Percentiles rank a stretch among this genome's conserved stretches.
Conservation (phyloP, 2,797 vertebrate species). For the Bufotes viridis region DNA sequence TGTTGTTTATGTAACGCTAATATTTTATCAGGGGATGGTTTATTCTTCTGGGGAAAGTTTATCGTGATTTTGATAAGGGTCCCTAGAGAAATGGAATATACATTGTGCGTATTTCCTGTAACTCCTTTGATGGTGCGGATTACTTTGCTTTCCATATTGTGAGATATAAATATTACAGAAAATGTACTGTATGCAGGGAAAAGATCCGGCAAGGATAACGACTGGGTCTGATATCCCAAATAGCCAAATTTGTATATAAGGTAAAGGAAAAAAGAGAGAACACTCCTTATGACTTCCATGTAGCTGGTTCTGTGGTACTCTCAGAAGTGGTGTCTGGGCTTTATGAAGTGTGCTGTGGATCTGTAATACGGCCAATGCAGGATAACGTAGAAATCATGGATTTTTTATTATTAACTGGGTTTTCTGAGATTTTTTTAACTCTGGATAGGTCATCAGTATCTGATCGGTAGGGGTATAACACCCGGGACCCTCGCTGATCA, state of each 20-base stretch:
- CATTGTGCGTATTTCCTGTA: conserved; percentile 28
- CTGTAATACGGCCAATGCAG: no score
- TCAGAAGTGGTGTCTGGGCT: no score
- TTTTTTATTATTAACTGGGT: no score
- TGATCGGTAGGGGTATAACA: no score
- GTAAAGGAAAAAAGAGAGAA: background rate
- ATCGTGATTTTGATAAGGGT: conserved; percentile 36
- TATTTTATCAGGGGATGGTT: conserved; percentile 4
- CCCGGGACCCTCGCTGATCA: no score
- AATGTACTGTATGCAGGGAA: background rate
- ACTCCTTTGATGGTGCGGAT: conserved; percentile 29
- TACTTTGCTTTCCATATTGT: background rate
- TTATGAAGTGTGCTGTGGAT: no score
- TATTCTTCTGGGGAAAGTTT: conserved; percentile 11
- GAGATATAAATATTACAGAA: conserved; percentile 23
- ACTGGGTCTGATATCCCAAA: background rate
- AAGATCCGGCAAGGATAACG: background rate
- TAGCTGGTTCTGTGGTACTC: no score
- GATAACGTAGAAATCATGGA: no score
- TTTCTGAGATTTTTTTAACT: no score
- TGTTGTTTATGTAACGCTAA: background rate
- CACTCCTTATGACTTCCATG: no score
- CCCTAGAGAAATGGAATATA: conserved; percentile 31
- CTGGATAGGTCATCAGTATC: no score
- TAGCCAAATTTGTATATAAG: background rate